Evolutionary conservation across 2,888 invertebrate species (phyloP), one percentile per base, ranked within the genome.

Genomic region (Aspidiotus destructor): DNA sequence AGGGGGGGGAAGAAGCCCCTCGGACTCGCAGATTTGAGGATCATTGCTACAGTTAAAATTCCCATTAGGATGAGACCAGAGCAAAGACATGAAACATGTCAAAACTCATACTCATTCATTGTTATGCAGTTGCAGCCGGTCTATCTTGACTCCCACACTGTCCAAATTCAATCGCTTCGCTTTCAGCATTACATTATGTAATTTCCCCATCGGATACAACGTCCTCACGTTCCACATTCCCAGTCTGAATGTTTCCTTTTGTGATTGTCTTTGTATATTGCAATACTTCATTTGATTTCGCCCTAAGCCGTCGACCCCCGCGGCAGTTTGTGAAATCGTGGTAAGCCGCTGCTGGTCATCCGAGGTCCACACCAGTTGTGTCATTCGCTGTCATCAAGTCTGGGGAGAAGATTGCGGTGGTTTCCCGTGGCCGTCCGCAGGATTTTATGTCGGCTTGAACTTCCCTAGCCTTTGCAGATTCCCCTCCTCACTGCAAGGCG

Each of bases 271-370:
- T 44, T 44, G 48, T 44, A 44, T 44, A 13, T 13, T 44, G 48
- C 48, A 44, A 44, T 10, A 13, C 48, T 44, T 44, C 48, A 44
- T 13, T 44, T 44, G 48, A 44, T 44, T 44, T 13, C 48, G 48
- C 48, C 8, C 48, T 44, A 44, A 44, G 8, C 9, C 48, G 8
- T 44, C 48, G 48, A 44, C 48, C 48, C 48, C 48, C 48, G 13
- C 48, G 48, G 48, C 48, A 44, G 48, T 13, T 13, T 44, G 48
- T 13, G 13, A 44, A 44, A 44, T 13, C 13, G 48, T 10, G 8
- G 48, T 44, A 44, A 44, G 48, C 48, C 48, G 48, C 48, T 44
- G 48, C 48, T 44, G 48, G 48, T 44, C 48, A 44, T 44, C 48
- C 48, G 48, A 44, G 48, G 48, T 44, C 48, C n/a, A n/a, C n/a